Evolutionary conservation across 2,797 vertebrate species (phyloP), one percentile per base, ranked within the genome.

Genomic region (Tenualosa thibaudeaui): DNA sequence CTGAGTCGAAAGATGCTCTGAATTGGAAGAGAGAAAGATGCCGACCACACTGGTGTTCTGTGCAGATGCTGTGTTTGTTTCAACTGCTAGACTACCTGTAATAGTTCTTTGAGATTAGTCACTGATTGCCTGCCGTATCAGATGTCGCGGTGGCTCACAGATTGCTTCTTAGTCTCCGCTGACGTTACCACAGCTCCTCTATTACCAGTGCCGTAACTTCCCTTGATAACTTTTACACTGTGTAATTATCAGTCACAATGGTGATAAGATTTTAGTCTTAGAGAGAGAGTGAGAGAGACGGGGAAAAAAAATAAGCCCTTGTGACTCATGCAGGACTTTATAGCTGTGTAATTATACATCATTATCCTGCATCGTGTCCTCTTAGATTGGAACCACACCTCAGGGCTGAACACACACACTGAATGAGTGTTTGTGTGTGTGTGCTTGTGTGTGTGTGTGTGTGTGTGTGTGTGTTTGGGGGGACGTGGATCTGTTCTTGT

Each of bases 311-410:
- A 86, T 83, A 84, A 86, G 86, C 83, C 60, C 81, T 84, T 71
- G 78, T 85, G 86, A 87, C 81, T 88, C 86, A 84, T 71, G 49
- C 17, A 46, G 9, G 58, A 82, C 13, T 58, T 87, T 83, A 84
- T 83, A 81, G 24, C 75, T 62, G 58, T 26, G 53, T 12, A 54
- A 31, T 58, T 65, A 82, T 53, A 26, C 81, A 62, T 82, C 62
- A 78, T 78, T 78, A 78, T 78, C 71, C 71, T 40, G 22, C 71
- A 78, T 46, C 71, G 5, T 19, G 68, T 78, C 31, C 51, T 24
- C 31, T 51, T 43, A 13, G 46, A 78, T 83, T 85, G 82, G 81
- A 84, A 86, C 85, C 86, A 89, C 87, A 81, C 84, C 81, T 87
- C 62, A 26, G 82, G 82, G 81, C 65, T 85, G 53, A 68, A 82